Evolutionary conservation across 2,113 vertebrate species (phyloP).

Genomic region (Pygoscelis adeliae): DNA sequence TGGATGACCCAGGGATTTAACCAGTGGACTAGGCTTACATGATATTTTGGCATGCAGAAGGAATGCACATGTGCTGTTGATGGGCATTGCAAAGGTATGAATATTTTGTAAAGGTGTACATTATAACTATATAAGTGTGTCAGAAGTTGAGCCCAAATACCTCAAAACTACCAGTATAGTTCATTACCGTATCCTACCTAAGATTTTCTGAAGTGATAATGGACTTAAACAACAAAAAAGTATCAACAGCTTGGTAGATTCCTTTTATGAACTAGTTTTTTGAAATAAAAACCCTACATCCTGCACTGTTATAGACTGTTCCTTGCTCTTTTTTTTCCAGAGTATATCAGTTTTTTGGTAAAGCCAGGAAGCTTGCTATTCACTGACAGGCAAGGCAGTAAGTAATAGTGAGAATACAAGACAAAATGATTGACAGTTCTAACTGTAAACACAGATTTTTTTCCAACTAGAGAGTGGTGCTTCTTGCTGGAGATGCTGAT

Average conservation of each 20-base stretch:
- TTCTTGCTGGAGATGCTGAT: constrained; percentile 39
- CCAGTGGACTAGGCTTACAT: neutral
- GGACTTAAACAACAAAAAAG: neutral
- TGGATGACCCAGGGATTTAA: neutral
- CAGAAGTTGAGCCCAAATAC: neutral
- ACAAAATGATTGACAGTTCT: constrained; percentile 4
- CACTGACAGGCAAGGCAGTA: neutral
- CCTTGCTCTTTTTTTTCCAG: neutral
- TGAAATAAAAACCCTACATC: neutral
- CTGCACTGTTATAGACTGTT: neutral
- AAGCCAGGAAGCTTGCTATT: neutral
- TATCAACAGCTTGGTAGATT: neutral
- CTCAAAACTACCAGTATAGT: neutral
- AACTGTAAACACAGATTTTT: constrained; percentile 35
- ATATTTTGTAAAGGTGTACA: neutral
- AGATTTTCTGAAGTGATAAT: neutral
- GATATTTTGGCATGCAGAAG: neutral
- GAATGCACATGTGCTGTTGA: neutral
- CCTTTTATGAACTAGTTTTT: neutral
- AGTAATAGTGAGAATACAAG: constrained; percentile 16
- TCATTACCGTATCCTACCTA: neutral
- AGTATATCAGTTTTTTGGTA: neutral
- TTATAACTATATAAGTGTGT: neutral
- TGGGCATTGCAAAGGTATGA: neutral
- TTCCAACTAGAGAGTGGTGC: neutral